A percentile compares a stretch with the other conserved stretches of the same genome.
phyloP scores from a whole-genome alignment of 1,140 invertebrate genomes.

The Oscheius sp. region DNA sequence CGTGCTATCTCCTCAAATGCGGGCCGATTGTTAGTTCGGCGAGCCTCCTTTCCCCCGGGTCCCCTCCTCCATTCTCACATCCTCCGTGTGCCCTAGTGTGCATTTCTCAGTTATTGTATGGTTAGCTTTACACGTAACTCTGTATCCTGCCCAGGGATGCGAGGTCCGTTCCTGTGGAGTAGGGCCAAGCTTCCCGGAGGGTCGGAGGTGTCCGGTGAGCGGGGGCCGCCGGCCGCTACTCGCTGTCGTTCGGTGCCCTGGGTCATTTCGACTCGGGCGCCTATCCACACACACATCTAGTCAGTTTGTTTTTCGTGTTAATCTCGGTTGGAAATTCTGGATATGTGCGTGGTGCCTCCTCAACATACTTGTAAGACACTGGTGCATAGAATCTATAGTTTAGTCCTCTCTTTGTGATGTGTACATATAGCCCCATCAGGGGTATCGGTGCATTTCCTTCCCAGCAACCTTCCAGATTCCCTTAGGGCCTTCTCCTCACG shows the following conservation, averaged over 20 bases:
- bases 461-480: background rate
- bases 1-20: constrained; percentile 9
- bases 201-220: background rate
- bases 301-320: background rate
- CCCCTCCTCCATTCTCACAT: background rate
- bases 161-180: too few species aligned
- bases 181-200: too few species aligned
- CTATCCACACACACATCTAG: constrained; percentile 3
- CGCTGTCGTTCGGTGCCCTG: constrained; percentile 1
- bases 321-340: too few species aligned
- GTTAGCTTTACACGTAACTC: constrained; percentile 1
- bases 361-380: constrained; percentile 1
- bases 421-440: background rate
- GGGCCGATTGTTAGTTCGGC: background rate
- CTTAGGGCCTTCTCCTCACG: constrained; percentile 1
- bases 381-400: constrained; percentile 6
- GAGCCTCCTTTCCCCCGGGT: background rate
- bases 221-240: background rate
- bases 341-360: too few species aligned
- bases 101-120: constrained; percentile 7
- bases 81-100: background rate
- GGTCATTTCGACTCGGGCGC: background rate
- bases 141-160: background rate
- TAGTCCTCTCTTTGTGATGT: background rate
- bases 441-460: background rate